Conservation (phyloP, 1,140 invertebrate genomes). For the Diachasmimorpha longicaudata region DNA sequence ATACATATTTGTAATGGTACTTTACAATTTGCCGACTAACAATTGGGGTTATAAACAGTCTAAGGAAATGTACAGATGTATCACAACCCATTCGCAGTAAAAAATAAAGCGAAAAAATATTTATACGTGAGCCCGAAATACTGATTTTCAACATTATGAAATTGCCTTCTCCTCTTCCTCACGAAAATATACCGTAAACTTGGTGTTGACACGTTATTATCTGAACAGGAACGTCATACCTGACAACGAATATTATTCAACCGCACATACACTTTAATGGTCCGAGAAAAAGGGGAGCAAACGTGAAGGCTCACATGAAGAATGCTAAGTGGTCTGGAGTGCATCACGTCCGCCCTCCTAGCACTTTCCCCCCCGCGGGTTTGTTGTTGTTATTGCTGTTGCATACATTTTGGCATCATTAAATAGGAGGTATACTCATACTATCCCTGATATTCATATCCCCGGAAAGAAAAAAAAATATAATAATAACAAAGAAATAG, state of each 20-base stretch:
- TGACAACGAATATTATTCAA: slow-evolving; percentile 1
- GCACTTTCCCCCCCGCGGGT: neutral
- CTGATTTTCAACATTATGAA: neutral
- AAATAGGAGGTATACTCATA: neutral
- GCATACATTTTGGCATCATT: neutral
- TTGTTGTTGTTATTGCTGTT: neutral
- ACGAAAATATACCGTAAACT: neutral
- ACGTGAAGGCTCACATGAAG: slow-evolving; percentile 1
- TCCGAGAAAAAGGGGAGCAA: neutral
- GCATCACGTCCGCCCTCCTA: neutral
- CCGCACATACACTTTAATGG: neutral
- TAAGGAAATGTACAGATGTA: slow-evolving; percentile 16
- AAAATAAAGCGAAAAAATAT: neutral
- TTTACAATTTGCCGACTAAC: neutral
- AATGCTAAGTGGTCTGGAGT: slow-evolving; percentile 4
- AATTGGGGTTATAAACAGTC: neutral
- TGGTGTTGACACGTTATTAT: slow-evolving; percentile 3
- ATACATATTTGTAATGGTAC: neutral
- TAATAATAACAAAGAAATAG: neutral
- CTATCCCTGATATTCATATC: neutral
- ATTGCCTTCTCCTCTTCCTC: neutral
- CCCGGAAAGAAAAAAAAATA: neutral
- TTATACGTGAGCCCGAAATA: neutral
- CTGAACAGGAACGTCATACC: neutral
- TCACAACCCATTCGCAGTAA: neutral